phyloP scores from a whole-genome alignment of 2,797 vertebrate genomes.

The Hemibagrus guttatus region DNA sequence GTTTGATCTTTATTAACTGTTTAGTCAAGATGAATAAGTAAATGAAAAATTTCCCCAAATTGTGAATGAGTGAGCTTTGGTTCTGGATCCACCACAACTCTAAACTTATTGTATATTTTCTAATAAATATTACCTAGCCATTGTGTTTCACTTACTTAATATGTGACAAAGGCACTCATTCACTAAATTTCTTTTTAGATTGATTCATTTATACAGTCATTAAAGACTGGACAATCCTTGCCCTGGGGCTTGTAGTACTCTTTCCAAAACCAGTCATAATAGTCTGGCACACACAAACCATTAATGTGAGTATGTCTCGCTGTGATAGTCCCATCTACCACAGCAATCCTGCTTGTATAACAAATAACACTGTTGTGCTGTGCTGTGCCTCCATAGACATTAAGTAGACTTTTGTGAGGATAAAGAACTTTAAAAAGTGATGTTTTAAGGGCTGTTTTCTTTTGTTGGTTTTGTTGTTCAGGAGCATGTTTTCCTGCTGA shows the following conservation, averaged over 20 bases:
- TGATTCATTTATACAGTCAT: constrained; percentile 53
- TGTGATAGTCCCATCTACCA: constrained; percentile 16
- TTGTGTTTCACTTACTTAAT: constrained; percentile 3
- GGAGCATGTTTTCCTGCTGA: neutral
- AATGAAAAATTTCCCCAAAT: neutral
- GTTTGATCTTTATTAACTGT: neutral
- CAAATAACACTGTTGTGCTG: constrained; percentile 2
- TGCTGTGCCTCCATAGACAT: neutral
- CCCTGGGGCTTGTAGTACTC: constrained; percentile 41
- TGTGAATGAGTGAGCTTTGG: neutral
- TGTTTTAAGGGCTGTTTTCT: neutral
- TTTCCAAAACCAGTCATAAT: constrained; percentile 45
- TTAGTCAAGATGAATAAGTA: neutral
- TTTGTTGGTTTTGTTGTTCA: constrained; percentile 38
- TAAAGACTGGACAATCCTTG: constrained; percentile 40
- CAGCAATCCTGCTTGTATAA: constrained; percentile 20
- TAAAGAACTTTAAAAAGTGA: constrained; percentile 14
- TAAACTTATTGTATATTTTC: neutral
- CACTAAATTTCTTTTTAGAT: constrained; percentile 55
- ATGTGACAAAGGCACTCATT: neutral
- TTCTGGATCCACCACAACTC: neutral
- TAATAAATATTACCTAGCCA: neutral
- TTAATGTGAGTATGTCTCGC: constrained; percentile 42
- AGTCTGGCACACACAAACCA: constrained; percentile 43
- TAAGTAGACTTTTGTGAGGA: neutral